Base-by-base conservation (phyloP, 2,888 invertebrate genomes). In the Sminthurinus aureus region DNA sequence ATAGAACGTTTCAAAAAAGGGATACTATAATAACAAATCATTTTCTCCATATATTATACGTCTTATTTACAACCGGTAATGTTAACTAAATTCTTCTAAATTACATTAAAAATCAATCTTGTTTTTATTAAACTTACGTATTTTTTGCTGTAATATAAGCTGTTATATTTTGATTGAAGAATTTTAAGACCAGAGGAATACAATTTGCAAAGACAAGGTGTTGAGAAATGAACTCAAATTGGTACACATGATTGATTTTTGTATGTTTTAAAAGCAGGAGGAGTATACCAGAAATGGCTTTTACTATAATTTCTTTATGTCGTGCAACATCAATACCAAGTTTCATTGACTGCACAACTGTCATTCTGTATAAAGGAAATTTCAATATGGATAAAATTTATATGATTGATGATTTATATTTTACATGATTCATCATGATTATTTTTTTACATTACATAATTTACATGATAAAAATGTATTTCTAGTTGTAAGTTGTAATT, bases 121-220 rank as follows among this genome's bases (percentile, higher is more conserved):
- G 6, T 75, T 75, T 22, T 26, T 74, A 74, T 26, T 74, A 6
- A 0, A 88, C 89, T 91, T 91, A 93, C 93, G 93, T 93, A 91
- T 98, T 98, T 90, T 97, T 98, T 73, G 98, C 85, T 22, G 88
- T 84, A 18, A 85, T 85, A 38, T 85, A 84, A 15, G 85, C 78
- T 24, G 81, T 93, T 87, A 99, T 98, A 89, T 98, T 98, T 91
- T 99, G 99, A 91, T 99, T 99, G 91, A 99, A 96, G 91, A 99
- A 99, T 90, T 99, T 99, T 82, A 99, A 92, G 24, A 99, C 97
- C 85, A 99, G 92, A 0, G 99, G 99, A 91, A 99, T 98, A 90
- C 99, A 99, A 91, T 99, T 99, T 84, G 99, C 99, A 91, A 99
- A 99, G 13, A 99, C 98, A 88, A 99, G 92, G 91, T 99, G 98